phyloP scores from a whole-genome alignment of 2,113 vertebrate genomes.

The Tachuris rubrigastra region DNA sequence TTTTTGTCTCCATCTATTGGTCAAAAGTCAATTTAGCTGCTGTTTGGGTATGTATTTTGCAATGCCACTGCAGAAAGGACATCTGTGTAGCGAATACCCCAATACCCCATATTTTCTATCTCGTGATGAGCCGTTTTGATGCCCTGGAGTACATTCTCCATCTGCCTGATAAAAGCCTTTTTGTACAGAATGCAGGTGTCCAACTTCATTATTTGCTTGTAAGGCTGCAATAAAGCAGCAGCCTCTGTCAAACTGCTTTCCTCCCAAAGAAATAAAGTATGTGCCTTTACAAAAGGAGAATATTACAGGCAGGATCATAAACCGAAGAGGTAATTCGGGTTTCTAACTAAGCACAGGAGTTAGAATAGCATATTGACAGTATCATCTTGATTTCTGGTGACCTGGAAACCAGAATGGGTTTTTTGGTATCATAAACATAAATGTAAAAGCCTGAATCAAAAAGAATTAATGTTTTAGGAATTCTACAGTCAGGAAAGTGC shows the following conservation, averaged over 20 bases:
- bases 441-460: neutral
- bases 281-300: neutral
- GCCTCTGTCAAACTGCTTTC: neutral
- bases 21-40: neutral
- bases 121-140: slow-evolving; percentile 19
- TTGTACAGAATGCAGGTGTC: slow-evolving; percentile 51
- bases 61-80: neutral
- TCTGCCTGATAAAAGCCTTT: slow-evolving; percentile 58
- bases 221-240: slow-evolving; percentile 21
- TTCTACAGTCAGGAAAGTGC: slow-evolving; percentile 28
- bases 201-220: slow-evolving; percentile 18
- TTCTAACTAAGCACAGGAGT: slow-evolving; percentile 37
- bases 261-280: slow-evolving; percentile 7
- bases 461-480: slow-evolving; percentile 14
- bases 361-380: neutral
- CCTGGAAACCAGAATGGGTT: neutral
- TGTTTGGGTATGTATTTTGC: neutral
- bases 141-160: slow-evolving; percentile 36
- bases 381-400: neutral
- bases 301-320: neutral
- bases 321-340: neutral
- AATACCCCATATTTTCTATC: neutral
- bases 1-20: slow-evolving; percentile 49
- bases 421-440: neutral
- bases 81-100: neutral